Base-by-base conservation (phyloP, 2,888 invertebrate species). In the Masnerella sp. region DNA sequence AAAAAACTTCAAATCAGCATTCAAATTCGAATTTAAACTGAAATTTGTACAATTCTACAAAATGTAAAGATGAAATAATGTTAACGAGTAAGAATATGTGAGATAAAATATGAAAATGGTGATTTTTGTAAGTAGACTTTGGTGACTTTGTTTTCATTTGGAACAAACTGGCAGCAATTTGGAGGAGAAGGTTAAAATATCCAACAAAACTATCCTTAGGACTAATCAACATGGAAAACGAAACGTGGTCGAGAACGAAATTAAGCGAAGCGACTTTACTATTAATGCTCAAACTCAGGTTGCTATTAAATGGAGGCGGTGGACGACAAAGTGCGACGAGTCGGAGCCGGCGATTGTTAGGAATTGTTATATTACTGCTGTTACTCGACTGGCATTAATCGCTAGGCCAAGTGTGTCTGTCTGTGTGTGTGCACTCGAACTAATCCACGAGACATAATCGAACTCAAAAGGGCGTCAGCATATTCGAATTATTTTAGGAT, bases 131-230 rank as follows among this genome's bases (percentile, higher is more conserved):
- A n/a, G n/a, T n/a, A n/a, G n/a, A n/a, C n/a, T n/a, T n/a, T 56
- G 78, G 76, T 80, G 81, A 83, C 82, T 79, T 82, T 81, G 83
- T 84, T 82, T 84, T 84, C 84, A 83, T 83, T 79, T 82, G 81
- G 79, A 83, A 83, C 85, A 81, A 85, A 85, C 84, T 82, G 83
- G 80, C 80, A 85, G 85, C 82, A 84, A 83, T 82, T 83, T 82
- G 83, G 79, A 81, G 83, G 83, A 84, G 79, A 79, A 76, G 62
- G 56, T 62, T 47, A 65, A 56, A 56, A 28, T 47, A 56, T 28
- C 56, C 22, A 56, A 69, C 47, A 59, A 69, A 56, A 65, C 28
- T 45, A 25, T 56, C 17, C 28, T 43, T 45, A 52, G 15, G 32
- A 20, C 20, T 51, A 34, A 59, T 9, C 38, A 45, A 42, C 11